These are phyloP conservation scores for Clarias gariepinus DNA, from an alignment of 2,113 vertebrate species.

Conservation along the genomic window DNA sequence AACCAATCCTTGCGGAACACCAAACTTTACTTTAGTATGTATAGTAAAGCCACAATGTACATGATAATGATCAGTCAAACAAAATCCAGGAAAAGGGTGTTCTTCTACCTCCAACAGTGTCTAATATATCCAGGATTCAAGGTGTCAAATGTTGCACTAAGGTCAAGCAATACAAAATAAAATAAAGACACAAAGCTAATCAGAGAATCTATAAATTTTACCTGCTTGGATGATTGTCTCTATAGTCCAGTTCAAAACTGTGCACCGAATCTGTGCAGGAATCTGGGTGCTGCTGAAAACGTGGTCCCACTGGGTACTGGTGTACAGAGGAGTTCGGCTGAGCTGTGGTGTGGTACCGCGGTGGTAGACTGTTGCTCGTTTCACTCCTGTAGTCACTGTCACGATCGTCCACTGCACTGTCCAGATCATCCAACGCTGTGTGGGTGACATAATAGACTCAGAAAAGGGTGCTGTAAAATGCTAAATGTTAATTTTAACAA, in stretches of 20 bases:
- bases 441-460: constrained; percentile 18
- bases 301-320: constrained; percentile 83
- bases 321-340: constrained; percentile 93
- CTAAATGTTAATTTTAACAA: background rate
- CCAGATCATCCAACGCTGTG: constrained; percentile 90
- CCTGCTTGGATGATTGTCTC: constrained; percentile 82
- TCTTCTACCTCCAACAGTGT: no score
- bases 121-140: no score
- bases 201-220: constrained; percentile 55
- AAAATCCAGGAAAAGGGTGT: no score
- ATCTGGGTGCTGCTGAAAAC: constrained; percentile 73
- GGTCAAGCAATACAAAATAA: no score
- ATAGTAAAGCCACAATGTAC: no score
- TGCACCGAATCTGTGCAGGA: constrained; percentile 81
- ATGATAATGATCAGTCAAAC: no score
- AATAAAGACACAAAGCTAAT: no score
- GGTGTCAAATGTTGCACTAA: no score
- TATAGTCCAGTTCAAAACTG: constrained; percentile 83
- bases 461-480: background rate
- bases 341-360: constrained; percentile 83
- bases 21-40: no score
- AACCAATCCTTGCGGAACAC: no score
- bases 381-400: constrained; percentile 98
- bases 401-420: constrained; percentile 92
- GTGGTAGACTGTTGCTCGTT: constrained; percentile 90